These are phyloP conservation scores for Phylloscopus whistleri DNA, from an alignment of 2,113 vertebrate genomes.

Conservation along the genomic window DNA sequence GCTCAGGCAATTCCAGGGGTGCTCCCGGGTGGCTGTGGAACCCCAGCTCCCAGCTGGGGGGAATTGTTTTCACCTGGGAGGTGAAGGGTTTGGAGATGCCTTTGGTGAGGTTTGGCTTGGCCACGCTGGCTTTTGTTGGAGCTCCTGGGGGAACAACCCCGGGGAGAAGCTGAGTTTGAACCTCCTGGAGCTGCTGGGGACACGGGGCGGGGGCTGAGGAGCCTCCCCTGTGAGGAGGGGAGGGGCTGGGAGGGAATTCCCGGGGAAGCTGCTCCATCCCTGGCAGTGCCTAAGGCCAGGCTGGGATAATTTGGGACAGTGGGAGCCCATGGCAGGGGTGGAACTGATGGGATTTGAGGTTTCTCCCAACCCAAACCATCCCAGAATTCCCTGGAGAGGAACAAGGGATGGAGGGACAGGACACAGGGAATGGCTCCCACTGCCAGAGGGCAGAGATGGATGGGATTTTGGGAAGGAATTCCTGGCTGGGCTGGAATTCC, in stretches of 20 bases:
- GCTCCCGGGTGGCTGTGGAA: background rate
- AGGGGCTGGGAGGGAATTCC: background rate
- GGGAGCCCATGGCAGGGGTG: background rate
- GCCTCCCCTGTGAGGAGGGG: accelerated
- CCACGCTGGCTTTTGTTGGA: accelerated
- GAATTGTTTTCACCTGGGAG: accelerated
- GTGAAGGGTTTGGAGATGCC: background rate
- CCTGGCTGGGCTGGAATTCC: no score
- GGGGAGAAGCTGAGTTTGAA: background rate
- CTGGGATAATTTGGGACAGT: accelerated
- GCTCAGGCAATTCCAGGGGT: background rate
- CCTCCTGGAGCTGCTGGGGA: no score
- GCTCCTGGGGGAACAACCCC: background rate
- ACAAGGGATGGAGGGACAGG: no score
- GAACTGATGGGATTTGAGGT: background rate
- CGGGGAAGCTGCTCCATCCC: background rate
- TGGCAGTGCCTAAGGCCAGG: background rate
- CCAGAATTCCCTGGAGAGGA: no score
- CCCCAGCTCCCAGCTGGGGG: background rate
- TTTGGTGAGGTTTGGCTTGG: accelerated
- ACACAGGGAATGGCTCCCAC: no score
- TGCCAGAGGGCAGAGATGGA: no score
- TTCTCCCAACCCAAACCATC: background rate
- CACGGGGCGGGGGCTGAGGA: background rate
- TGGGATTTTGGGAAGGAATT: no score